Base-by-base conservation (phyloP, 2,888 invertebrate species). In the Pheosia gnoma region DNA sequence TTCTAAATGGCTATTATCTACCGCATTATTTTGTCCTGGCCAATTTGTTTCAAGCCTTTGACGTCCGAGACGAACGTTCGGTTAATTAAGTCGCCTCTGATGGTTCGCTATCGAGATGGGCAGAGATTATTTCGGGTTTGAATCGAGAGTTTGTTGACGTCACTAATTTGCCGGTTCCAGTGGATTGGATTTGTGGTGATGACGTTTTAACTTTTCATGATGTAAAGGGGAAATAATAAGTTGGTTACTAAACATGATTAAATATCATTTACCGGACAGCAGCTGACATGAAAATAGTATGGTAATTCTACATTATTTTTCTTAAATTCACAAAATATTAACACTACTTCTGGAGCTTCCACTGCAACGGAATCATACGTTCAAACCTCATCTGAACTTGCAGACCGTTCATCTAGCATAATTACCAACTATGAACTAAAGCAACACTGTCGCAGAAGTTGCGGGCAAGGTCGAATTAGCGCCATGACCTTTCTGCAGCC, bases 401-500 rank as follows among this genome's bases (percentile, higher is more conserved):
- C 4, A n/a, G n/a, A 62, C 65, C 70, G 67, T 68, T 59, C 53
- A 66, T 62, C 65, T 61, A 60, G 62, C 69, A 67, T 64, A 81
- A 79, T 80, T 81, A 79, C 69, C 71, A 82, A 80, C 81, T 79
- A 77, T 75, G 77, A 79, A 79, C 80, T 79, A 78, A 75, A 77
- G 65, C 74, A 82, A 79, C 78, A 81, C 80, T 80, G 80, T 80
- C 81, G 81, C 75, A 66, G 80, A 91, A 91, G 84, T 91, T 90
- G 85, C 84, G 82, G 84, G 86, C 91, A 92, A 93, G 93, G 93
- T 92, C 91, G 84, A 91, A 90, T 91, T 91, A 92, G 83, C 87
- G 87, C 86, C 91, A 89, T 89, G 93, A 93, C 93, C 93, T 88
- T 88, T 88, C 85, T 91, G 90, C 91, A 90, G 85, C 89, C 91